Base-by-base conservation (phyloP, 2,888 invertebrate species). In the Agrochola lychnidis region DNA sequence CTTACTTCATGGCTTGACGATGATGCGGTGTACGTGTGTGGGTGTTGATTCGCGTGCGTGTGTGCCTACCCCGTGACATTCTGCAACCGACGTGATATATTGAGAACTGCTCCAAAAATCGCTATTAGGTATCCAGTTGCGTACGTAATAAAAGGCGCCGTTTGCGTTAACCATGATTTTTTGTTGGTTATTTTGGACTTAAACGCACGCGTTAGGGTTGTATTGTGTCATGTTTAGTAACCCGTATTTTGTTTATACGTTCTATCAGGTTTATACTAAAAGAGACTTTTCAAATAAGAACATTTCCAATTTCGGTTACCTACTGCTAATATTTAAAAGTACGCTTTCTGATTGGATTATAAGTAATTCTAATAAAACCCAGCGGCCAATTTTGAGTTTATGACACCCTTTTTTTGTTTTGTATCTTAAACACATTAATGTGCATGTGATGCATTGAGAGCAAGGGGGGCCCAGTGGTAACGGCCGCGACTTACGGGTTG, bases 71-170 rank as follows among this genome's bases (percentile, higher is more conserved):
- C 91, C 92, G 92, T 94, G 94, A 94, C 94, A 93, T 91, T 91
- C 93, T 95, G 96, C 95, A 91, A 91, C 91, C 93, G 94, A 93
- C 95, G 94, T 96, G 96, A 96, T 96, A 95, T 96, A 96, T 96
- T 94, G 96, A 95, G 94, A 94, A 94, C 92, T 90, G 93, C 91
- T 92, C 93, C 94, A 96, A 96, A 96, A 96, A 95, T 95, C 93
- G 93, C 94, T 92, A 93, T 91, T 91, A 89, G 90, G 86, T 88
- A 89, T 87, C 85, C 83, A 85, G 88, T 85, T 85, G 81, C 74
- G 84, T 83, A 87, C 69, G 81, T 81, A 90, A 90, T 85, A 84
- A 83, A 85, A 85, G 82, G 77, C 78, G 79, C 73, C 78, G 83
- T 89, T 88, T 87, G 84, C 86, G 88, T 89, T 85, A 64, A 74